These are phyloP conservation scores for Aporophyla nigra DNA, from an alignment of 2,888 invertebrate species.

Conservation along the genomic window DNA sequence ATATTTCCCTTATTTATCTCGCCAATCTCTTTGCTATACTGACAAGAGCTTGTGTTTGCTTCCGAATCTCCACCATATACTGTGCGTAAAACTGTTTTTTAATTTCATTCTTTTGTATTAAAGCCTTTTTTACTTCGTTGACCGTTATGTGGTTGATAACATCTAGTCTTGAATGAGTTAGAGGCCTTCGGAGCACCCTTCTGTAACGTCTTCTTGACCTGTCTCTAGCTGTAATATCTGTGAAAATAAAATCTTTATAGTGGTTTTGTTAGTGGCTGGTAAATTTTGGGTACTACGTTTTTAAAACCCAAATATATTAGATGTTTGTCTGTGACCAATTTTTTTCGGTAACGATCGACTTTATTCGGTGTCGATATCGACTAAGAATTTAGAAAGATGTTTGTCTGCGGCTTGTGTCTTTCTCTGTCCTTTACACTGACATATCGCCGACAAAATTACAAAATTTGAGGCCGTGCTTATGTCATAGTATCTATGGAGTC, in stretches of 20 bases:
- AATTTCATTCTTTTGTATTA: constrained; percentile 22
- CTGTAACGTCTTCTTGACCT: constrained; percentile 9
- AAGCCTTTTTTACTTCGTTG: constrained; percentile 21
- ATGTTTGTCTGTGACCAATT: neutral
- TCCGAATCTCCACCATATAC: constrained; percentile 21
- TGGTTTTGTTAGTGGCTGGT: neutral
- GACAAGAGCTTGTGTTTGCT: constrained; percentile 21
- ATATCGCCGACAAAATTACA: too few relatives aligned
- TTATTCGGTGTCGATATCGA: neutral
- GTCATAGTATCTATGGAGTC: too few relatives aligned
- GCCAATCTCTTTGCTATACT: constrained; percentile 7
- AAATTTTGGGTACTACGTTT: too few relatives aligned
- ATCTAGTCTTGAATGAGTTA: neutral
- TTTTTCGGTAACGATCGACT: neutral
- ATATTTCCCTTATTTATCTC: neutral
- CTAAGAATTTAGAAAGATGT: neutral
- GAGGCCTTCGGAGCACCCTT: constrained; percentile 6
- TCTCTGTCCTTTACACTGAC: too few relatives aligned
- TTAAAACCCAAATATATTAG: neutral
- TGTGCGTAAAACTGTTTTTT: constrained; percentile 13
- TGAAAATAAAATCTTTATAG: neutral
- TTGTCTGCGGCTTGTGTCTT: too few relatives aligned
- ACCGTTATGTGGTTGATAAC: constrained; percentile 3
- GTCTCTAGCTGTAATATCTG: neutral
- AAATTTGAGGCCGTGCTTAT: too few relatives aligned